A percentile compares a stretch with the other conserved stretches of the same genome.
Conservation (phyloP, 2,888 invertebrate species). For the Pterostichus niger region DNA sequence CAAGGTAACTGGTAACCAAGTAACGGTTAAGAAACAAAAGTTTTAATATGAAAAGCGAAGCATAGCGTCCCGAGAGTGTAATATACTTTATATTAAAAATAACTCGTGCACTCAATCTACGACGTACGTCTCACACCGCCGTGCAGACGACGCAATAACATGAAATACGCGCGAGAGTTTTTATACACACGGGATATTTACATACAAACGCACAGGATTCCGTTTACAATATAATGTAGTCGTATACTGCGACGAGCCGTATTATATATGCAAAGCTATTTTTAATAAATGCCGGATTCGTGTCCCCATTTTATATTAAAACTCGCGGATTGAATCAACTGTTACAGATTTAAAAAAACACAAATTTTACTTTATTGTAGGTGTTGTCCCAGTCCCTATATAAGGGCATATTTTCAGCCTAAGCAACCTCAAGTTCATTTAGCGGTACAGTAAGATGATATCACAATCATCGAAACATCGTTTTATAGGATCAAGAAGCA, state of each 20-base stretch:
- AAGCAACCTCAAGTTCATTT: too few species aligned
- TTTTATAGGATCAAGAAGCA: too few species aligned
- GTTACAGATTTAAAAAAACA: neutral
- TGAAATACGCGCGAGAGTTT: too few species aligned
- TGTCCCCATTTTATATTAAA: neutral
- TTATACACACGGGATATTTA: slow-evolving; percentile 1
- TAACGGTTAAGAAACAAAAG: slow-evolving; percentile 53
- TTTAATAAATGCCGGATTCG: slow-evolving; percentile 40
- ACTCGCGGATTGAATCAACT: slow-evolving; percentile 8
- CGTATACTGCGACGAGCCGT: neutral
- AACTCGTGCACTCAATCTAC: slow-evolving; percentile 62
- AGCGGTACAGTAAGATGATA: too few species aligned
- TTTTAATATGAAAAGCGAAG: slow-evolving; percentile 56
- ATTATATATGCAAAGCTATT: slow-evolving; percentile 43
- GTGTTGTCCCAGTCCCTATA: too few species aligned
- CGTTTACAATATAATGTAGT: slow-evolving; percentile 13
- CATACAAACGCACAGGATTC: slow-evolving; percentile 9
- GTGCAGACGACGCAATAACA: too few species aligned
- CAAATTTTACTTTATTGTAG: too few species aligned
- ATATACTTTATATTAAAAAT: slow-evolving; percentile 66
- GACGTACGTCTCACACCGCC: slow-evolving; percentile 24
- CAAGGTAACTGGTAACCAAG: neutral
- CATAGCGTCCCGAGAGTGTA: slow-evolving; percentile 51
- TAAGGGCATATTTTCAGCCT: too few species aligned
- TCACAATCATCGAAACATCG: too few species aligned